A percentile compares a stretch with the other conserved stretches of the same genome.
These are phyloP conservation scores for Nudaria mundana DNA, from an alignment of 2,888 invertebrate species.

Conservation along the genomic window DNA sequence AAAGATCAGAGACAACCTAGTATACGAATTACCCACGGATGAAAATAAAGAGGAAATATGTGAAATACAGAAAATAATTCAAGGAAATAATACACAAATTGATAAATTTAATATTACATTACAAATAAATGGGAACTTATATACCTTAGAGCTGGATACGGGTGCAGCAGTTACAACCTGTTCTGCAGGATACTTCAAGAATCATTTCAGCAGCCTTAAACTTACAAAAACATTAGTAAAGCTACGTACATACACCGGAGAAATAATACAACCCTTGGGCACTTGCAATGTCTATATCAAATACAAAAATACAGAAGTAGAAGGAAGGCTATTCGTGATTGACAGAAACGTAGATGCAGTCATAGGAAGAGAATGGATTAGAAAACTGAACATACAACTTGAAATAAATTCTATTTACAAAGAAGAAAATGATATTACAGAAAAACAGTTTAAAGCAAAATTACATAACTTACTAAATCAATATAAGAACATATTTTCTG, in stretches of 20 bases:
- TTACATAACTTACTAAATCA: neutral
- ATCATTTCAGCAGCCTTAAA: neutral
- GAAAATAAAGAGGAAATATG: too few species aligned
- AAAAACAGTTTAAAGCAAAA: neutral
- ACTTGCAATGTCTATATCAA: neutral
- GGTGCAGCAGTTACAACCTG: neutral
- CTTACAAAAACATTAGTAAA: neutral
- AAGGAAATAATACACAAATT: too few species aligned
- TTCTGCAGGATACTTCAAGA: neutral
- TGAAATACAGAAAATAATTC: too few species aligned
- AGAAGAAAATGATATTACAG: too few species aligned
- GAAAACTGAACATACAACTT: neutral
- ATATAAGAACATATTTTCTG: neutral
- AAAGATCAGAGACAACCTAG: too few species aligned
- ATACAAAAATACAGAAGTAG: neutral
- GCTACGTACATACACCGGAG: neutral
- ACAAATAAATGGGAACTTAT: too few species aligned
- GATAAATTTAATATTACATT: too few species aligned
- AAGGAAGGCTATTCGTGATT: neutral
- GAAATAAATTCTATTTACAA: neutral
- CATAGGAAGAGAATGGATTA: neutral
- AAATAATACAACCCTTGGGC: neutral
- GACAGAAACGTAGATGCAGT: neutral
- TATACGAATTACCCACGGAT: too few species aligned
- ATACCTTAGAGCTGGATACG: neutral